phyloP scores from a whole-genome alignment of 2,888 invertebrate species.

The Campoplex capitator region DNA sequence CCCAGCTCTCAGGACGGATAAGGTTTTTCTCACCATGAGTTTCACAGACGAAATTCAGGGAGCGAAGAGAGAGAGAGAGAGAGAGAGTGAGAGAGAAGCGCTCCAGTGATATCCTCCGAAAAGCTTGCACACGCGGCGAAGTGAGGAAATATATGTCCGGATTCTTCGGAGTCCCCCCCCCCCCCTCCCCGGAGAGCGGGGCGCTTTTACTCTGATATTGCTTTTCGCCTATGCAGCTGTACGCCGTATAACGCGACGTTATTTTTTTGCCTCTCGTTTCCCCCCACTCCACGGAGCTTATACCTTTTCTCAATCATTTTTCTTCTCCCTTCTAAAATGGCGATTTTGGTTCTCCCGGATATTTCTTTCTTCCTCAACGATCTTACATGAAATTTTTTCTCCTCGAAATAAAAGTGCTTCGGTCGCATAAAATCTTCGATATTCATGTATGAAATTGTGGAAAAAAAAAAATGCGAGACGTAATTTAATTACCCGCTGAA shows the following conservation, averaged over 20 bases:
- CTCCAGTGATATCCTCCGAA: constrained; percentile 58
- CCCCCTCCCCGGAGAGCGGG: neutral
- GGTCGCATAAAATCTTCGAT: constrained; percentile 59
- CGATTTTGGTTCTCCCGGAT: constrained; percentile 23
- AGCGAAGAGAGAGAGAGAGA: neutral
- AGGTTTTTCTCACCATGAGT: constrained; percentile 37
- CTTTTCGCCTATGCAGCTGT: constrained; percentile 64
- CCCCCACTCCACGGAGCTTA: constrained; percentile 20
- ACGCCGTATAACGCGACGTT: constrained; percentile 46
- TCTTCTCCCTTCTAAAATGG: constrained; percentile 45
- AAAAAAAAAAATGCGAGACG: neutral
- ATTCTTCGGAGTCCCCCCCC: constrained; percentile 8
- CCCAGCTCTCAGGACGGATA: constrained; percentile 40
- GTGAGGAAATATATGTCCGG: constrained; percentile 54
- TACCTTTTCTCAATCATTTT: constrained; percentile 56
- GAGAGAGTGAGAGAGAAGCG: constrained; percentile 10
- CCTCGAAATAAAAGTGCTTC: constrained; percentile 46
- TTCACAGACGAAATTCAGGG: constrained; percentile 46
- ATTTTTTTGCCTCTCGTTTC: constrained; percentile 16
- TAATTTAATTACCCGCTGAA: neutral
- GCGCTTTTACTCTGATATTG: constrained; percentile 63
- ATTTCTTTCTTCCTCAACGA: constrained; percentile 38
- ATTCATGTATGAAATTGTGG: constrained; percentile 53
- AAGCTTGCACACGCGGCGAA: constrained; percentile 35
- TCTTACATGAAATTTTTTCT: constrained; percentile 53